phyloP scores from a whole-genome alignment of 2,113 vertebrate genomes.

The Hippoglossus stenolepis region DNA sequence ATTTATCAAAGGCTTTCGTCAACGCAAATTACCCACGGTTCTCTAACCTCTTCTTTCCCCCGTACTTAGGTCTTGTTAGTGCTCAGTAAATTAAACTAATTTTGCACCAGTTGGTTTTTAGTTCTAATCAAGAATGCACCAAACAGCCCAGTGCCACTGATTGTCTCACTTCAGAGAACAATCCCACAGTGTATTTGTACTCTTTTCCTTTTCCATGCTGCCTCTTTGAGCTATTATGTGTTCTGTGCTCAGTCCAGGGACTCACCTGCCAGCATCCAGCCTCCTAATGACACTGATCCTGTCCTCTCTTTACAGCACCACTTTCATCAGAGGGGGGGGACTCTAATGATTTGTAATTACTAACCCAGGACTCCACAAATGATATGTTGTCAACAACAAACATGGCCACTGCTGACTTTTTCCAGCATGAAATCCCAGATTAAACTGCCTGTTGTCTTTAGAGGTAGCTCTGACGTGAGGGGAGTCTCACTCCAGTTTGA shows the following conservation, averaged over 20 bases:
- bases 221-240: neutral
- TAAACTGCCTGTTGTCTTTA: neutral
- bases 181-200: neutral
- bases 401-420: neutral
- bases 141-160: neutral
- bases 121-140: neutral
- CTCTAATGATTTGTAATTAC: constrained; percentile 14
- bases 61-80: neutral
- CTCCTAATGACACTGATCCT: constrained; percentile 6
- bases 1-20: no score
- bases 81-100: neutral
- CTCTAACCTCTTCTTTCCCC: neutral
- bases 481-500: no score
- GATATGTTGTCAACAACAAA: neutral
- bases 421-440: neutral
- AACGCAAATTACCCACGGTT: no score
- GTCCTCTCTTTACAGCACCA: neutral
- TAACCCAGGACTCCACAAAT: constrained; percentile 5
- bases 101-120: neutral
- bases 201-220: neutral
- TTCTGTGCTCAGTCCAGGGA: constrained; percentile 8
- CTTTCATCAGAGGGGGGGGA: neutral
- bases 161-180: neutral
- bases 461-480: neutral
- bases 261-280: constrained; percentile 13